A percentile compares a stretch with the other conserved stretches of the same genome.
These are phyloP conservation scores for Corydoras maculifer DNA, from an alignment of 2,113 vertebrate species.

Conservation along the genomic window DNA sequence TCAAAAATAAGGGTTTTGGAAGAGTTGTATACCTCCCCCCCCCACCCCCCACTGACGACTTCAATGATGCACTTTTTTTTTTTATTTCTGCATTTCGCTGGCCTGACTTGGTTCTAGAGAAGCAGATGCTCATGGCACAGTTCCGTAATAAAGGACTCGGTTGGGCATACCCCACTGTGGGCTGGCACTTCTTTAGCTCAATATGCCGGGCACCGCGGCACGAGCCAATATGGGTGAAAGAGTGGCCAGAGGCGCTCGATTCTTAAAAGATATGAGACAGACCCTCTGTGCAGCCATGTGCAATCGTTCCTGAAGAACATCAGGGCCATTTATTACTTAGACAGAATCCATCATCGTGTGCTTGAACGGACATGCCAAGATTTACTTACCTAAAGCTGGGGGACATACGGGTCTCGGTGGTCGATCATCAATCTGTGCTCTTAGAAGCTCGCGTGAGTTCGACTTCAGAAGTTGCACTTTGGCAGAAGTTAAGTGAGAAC, in stretches of 20 bases:
- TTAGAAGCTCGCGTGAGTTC: constrained; percentile 17
- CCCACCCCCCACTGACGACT: too few relatives aligned
- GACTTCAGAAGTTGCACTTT: too few relatives aligned
- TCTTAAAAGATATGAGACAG: constrained; percentile 7
- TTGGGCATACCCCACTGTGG: constrained; percentile 52
- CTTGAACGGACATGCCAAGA: constrained; percentile 4
- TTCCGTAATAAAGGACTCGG: constrained; percentile 41
- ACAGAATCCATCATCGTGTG: constrained; percentile 5
- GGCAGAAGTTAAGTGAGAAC: too few relatives aligned
- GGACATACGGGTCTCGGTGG: constrained; percentile 11
- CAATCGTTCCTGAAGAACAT: neutral
- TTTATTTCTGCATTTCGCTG: too few relatives aligned
- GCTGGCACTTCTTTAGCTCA: constrained; percentile 57
- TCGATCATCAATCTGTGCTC: constrained; percentile 11
- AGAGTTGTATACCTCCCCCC: neutral
- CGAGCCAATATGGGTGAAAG: neutral
- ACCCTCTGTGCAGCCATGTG: constrained; percentile 10
- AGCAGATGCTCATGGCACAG: constrained; percentile 48
- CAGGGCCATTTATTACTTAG: constrained; percentile 12
- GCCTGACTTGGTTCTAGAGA: constrained; percentile 25
- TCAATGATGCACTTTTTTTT: too few relatives aligned
- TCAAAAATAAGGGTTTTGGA: constrained; percentile 5
- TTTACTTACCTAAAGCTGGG: constrained; percentile 9
- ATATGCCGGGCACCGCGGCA: constrained; percentile 51
- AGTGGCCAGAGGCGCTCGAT: constrained; percentile 16